Percentiles rank a stretch among this genome's conserved stretches.
Evolutionary conservation across 2,113 vertebrate species (phyloP).

Genomic region (Trochalopteron elliotii): DNA sequence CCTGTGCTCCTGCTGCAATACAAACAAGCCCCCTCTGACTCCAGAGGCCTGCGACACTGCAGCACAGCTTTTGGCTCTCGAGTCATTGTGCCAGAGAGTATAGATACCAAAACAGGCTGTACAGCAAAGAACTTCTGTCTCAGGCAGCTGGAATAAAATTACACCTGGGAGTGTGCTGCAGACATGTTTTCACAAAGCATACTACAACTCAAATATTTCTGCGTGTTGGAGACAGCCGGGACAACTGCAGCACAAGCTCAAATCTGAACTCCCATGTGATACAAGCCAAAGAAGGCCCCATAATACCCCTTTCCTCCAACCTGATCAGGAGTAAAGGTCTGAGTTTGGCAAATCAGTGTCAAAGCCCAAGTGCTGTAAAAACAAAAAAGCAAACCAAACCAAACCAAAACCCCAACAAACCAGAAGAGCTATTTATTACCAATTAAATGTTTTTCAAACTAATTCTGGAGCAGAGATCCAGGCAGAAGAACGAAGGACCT

Average conservation of each 20-base stretch:
- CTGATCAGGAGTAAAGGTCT: background rate
- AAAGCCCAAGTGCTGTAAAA: background rate
- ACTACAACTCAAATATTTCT: background rate
- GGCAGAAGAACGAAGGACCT: background rate
- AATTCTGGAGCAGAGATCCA: background rate
- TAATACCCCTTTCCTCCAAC: background rate
- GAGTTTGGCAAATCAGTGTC: background rate
- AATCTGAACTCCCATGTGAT: background rate
- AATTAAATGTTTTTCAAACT: background rate
- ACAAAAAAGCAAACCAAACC: background rate
- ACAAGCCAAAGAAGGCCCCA: background rate
- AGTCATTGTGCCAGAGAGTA: background rate
- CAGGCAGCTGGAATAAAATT: background rate
- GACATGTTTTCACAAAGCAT: background rate
- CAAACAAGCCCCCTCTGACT: background rate
- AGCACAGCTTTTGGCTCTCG: fast-evolving
- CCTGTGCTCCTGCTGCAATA: background rate
- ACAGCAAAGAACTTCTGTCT: background rate
- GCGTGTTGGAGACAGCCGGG: background rate
- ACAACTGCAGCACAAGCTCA: background rate
- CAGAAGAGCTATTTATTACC: background rate
- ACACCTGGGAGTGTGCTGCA: background rate
- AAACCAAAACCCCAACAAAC: background rate
- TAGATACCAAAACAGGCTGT: background rate
- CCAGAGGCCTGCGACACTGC: fast-evolving